Evolutionary conservation across 2,113 vertebrate species (phyloP), one percentile per base, ranked within the genome.

Genomic region (Blennius ocellaris): DNA sequence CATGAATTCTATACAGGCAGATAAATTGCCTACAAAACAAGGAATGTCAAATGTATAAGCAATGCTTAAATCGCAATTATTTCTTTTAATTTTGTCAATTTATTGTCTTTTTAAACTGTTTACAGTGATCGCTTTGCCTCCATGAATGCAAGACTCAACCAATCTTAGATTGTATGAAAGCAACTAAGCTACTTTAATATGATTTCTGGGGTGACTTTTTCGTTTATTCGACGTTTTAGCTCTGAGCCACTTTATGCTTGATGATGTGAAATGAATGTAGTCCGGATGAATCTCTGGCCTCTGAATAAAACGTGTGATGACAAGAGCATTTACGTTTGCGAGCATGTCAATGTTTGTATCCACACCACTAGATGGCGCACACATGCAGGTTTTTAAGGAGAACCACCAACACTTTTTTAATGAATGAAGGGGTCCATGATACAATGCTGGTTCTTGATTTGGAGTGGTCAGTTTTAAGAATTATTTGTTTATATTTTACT

Each of bases 321-420:
- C 21, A 2, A 2, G 21, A 30, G 21, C 21, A 30, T 30, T 30
- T 30, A 30, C 21, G 21, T 30, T 30, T 30, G 21, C 21, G 4
- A 30, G 21, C 21, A 4, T 52, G 45, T 10, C 36, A 11, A n/a
- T 59, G n/a, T 67, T 68, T 37, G 5, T 21, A 11, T 10, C 0
- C 6, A 1, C 11, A 67, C 82, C 89, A 87, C 51, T 15, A 84
- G 89, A 78, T 85, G 89, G 80, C 65, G 17, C 17, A 61, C 12
- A 68, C 6, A 14, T 16, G 70, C 71, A 79, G 62, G 9, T 8
- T 50, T 65, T 61, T 2, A 48, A 6, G 12, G n/a, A 0, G 11
- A 14, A 9, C 1, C 21, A 37, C 38, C 52, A 50, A 48, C 36
- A 41, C 44, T 9, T 39, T 39, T 38, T 11, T 21, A 1, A n/a